These are phyloP conservation scores for Buceros bicornis DNA, from an alignment of 2,797 vertebrate genomes.

Conservation along the genomic window DNA sequence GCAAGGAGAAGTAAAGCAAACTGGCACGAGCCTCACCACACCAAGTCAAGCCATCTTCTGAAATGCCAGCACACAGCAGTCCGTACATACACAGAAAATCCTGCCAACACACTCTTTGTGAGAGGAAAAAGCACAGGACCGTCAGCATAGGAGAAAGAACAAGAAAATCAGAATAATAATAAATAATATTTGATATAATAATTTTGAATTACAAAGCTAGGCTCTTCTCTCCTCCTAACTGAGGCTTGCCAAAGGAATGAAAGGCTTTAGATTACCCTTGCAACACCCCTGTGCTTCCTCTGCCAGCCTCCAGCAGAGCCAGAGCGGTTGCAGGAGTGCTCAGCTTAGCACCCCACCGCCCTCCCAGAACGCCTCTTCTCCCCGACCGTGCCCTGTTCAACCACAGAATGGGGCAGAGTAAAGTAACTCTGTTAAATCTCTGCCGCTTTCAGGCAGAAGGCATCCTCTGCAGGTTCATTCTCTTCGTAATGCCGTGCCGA, in stretches of 20 bases:
- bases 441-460: background rate
- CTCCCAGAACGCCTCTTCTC: background rate
- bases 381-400: accelerated
- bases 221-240: background rate
- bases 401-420: background rate
- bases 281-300: accelerated
- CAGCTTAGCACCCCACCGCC: accelerated
- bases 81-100: accelerated
- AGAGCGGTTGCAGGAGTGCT: accelerated
- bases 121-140: background rate
- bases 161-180: background rate
- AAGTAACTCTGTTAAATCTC: background rate
- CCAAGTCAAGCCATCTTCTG: background rate
- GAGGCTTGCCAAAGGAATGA: background rate
- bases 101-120: accelerated
- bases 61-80: background rate
- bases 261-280: background rate
- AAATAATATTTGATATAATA: background rate
- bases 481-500: accelerated
- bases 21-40: accelerated
- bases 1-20: background rate
- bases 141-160: background rate
- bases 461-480: background rate
- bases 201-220: background rate
- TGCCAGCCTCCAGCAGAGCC: background rate